A percentile compares a stretch with the other conserved stretches of the same genome.
Conservation (phyloP, 1,140 invertebrate species). For the Tetranychus urticae region DNA sequence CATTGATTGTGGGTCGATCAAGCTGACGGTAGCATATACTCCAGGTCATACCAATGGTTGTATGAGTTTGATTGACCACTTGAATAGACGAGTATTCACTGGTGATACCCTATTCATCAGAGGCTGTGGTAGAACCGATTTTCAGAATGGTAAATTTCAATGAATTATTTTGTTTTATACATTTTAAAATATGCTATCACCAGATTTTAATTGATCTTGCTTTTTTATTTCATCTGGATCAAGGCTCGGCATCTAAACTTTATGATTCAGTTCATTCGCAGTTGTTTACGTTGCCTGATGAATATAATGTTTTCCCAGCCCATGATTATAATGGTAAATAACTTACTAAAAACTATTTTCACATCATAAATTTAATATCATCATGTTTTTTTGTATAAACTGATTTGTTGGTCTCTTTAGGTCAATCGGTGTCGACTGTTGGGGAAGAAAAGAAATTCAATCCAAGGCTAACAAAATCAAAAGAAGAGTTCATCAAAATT, state of each 20-base stretch:
- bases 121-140: slow-evolving; percentile 37
- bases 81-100: slow-evolving; percentile 64
- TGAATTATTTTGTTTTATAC: neutral
- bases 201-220: no score
- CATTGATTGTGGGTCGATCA: slow-evolving; percentile 37
- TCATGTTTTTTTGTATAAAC: neutral
- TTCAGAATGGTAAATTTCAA: slow-evolving; percentile 27
- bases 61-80: slow-evolving; percentile 39
- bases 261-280: slow-evolving; percentile 72
- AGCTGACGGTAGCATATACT: slow-evolving; percentile 47
- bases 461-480: slow-evolving; percentile 56
- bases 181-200: no score
- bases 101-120: slow-evolving; percentile 82
- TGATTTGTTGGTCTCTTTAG: neutral
- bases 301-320: slow-evolving; percentile 67
- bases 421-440: slow-evolving; percentile 48
- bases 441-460: slow-evolving; percentile 76
- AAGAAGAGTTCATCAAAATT: slow-evolving; percentile 65
- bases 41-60: slow-evolving; percentile 44
- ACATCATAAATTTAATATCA: no score
- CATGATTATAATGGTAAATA: slow-evolving; percentile 61
- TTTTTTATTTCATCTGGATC: neutral
- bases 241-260: slow-evolving; percentile 47
- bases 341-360: no score
- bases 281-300: slow-evolving; percentile 64